Base-by-base conservation (phyloP, 2,797 vertebrate species). In the Vespertilio murinus region DNA sequence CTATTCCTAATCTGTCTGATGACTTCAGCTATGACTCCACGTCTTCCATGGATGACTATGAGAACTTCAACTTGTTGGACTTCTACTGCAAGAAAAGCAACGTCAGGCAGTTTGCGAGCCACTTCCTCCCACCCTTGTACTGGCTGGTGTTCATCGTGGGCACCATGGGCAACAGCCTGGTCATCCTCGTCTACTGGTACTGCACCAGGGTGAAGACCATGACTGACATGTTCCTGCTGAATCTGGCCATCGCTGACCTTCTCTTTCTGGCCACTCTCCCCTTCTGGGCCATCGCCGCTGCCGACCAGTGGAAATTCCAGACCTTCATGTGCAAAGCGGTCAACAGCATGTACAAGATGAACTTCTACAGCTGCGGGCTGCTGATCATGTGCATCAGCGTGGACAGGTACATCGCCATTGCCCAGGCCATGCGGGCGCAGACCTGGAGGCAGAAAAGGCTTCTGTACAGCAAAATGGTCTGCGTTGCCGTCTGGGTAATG, bases 331-430 rank as follows among this genome's bases (percentile, higher is more conserved):
- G 99, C 97, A 99, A 99, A 96, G 56, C 98, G 0, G 98, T 99
- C 56, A 98, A 98, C 0, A 98, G 98, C 8, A 93, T 98, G 94
- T 99, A 99, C 89, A 99, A 99, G 97, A 98, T 99, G 97, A 99
- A 99, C 96, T 99, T 99, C 97, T 99, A 99, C 52, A 98, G 99
- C 97, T 98, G 99, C 93, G 98, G 98, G 98, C 96, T 99, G 45
- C 97, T 99, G 67, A 98, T 99, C 88, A 99, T 98, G 45, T 99
- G 99, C 97, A 99, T 99, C 92, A 99, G 99, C 0, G 98, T 99
- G 88, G 99, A 99, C 97, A 98, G 99, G 81, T 99, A 99, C 96
- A 98, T 99, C 5, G 98, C 98, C 8, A 98, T 99, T 0, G 99
- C 98, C 1, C 98, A 98, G 81, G 98, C 98, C 9, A 98, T 81